These are phyloP conservation scores for Platysteira castanea DNA, from an alignment of 2,113 vertebrate genomes.

Conservation along the genomic window DNA sequence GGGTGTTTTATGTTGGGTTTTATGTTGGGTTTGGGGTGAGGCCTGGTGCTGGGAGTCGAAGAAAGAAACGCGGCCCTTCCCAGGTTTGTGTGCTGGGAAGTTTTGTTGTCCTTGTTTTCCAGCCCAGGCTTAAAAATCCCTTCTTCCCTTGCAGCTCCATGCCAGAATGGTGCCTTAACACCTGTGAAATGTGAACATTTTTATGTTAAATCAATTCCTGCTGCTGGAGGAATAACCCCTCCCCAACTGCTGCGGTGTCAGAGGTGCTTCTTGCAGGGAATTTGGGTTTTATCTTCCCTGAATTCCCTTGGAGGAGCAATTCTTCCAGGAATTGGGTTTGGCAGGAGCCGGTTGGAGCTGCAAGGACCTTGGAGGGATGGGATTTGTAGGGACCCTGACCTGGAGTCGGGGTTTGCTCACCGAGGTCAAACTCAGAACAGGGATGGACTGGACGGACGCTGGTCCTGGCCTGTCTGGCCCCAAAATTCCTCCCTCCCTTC, in stretches of 20 bases:
- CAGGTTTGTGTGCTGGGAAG: not conserved
- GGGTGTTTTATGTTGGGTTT: rapidly evolving
- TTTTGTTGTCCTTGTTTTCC: rapidly evolving
- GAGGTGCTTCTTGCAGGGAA: not conserved
- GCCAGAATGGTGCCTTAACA: not conserved
- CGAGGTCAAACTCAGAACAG: rapidly evolving
- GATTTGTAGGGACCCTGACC: not conserved
- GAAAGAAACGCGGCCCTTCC: not conserved
- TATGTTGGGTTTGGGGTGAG: not conserved
- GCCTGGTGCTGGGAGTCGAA: not conserved
- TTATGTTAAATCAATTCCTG: rapidly evolving
- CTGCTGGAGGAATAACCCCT: rapidly evolving
- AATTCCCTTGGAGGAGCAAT: not conserved
- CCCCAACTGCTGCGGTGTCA: rapidly evolving
- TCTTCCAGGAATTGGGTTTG: rapidly evolving
- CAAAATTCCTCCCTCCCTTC: conserved; percentile 17
- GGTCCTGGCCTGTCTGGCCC: not conserved
- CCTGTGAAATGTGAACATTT: not conserved
- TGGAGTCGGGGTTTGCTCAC: rapidly evolving
- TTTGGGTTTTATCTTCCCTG: not conserved
- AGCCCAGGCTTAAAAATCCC: not conserved
- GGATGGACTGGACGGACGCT: not conserved
- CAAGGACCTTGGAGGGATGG: not conserved
- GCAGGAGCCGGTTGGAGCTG: not conserved
- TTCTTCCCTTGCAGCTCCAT: not conserved